phyloP scores from a whole-genome alignment of 2,797 vertebrate species.

The Astyanax mexicanus region DNA sequence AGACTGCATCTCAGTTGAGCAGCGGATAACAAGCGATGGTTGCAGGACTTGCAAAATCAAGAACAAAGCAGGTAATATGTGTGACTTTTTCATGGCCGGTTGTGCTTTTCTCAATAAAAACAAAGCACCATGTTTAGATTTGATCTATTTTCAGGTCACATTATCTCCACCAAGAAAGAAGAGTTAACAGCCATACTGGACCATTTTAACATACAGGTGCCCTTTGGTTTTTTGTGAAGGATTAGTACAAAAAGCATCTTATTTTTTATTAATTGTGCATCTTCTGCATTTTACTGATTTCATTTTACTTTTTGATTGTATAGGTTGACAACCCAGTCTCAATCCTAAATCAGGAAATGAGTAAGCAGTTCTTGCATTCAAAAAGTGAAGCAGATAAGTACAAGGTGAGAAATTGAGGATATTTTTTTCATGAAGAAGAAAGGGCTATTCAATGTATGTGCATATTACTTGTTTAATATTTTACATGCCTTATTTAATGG shows the following conservation, averaged over 20 bases:
- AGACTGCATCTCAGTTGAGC: constrained; percentile 71
- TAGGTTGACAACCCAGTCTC: constrained; percentile 76
- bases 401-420: constrained; percentile 51
- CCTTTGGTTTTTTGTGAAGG: not conserved
- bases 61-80: constrained; percentile 59
- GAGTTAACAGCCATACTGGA: constrained; percentile 66
- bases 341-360: constrained; percentile 78
- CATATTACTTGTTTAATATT: not conserved
- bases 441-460: not conserved
- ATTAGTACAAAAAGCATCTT: not conserved
- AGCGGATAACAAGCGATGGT: constrained; percentile 66
- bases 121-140: not conserved
- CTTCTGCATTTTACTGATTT: not conserved
- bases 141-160: constrained; percentile 43
- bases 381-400: constrained; percentile 75
- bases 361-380: constrained; percentile 78
- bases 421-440: not conserved
- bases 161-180: constrained; percentile 67
- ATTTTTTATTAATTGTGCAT: not conserved
- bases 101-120: not conserved
- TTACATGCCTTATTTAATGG: not conserved
- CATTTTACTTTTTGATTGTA: constrained; percentile 4
- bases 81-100: not conserved
- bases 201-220: constrained; percentile 69
- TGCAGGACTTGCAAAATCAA: constrained; percentile 66